phyloP scores from a whole-genome alignment of 2,113 vertebrate genomes.

The Otis tarda region DNA sequence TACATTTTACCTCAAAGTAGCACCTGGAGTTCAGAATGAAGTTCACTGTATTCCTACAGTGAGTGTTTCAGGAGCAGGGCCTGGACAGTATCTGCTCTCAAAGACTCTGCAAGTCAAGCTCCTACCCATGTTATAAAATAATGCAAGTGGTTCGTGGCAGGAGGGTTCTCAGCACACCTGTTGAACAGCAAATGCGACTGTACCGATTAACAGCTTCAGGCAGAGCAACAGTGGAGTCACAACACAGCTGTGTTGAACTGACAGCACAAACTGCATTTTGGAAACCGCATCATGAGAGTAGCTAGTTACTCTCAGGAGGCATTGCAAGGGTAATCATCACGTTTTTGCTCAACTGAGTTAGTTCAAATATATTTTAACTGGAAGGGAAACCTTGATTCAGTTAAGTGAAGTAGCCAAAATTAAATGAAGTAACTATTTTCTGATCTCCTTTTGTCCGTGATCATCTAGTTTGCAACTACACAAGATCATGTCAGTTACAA shows the following conservation, averaged over 20 bases:
- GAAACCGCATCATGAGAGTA: fast-evolving
- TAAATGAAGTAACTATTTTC: not conserved
- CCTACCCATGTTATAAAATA: not conserved
- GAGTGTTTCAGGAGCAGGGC: not conserved
- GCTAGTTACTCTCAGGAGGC: too few relatives aligned
- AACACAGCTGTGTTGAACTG: not conserved
- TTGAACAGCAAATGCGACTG: not conserved
- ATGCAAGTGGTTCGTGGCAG: fast-evolving
- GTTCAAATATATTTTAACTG: not conserved
- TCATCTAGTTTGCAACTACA: not conserved
- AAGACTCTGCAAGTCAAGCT: fast-evolving
- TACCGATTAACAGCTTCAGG: fast-evolving
- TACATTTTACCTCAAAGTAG: not conserved
- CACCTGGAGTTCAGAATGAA: not conserved
- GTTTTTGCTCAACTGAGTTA: not conserved
- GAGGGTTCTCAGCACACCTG: not conserved
- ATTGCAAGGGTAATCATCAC: too few relatives aligned
- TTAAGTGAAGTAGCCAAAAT: not conserved
- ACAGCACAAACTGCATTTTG: fast-evolving
- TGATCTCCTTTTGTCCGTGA: not conserved
- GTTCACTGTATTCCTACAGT: too few relatives aligned
- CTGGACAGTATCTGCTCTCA: not conserved
- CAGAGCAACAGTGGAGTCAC: not conserved
- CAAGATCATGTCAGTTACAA: not conserved
- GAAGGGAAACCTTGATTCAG: not conserved